These are phyloP conservation scores for Cloeon dipterum DNA, from an alignment of 2,888 invertebrate species.

Conservation along the genomic window DNA sequence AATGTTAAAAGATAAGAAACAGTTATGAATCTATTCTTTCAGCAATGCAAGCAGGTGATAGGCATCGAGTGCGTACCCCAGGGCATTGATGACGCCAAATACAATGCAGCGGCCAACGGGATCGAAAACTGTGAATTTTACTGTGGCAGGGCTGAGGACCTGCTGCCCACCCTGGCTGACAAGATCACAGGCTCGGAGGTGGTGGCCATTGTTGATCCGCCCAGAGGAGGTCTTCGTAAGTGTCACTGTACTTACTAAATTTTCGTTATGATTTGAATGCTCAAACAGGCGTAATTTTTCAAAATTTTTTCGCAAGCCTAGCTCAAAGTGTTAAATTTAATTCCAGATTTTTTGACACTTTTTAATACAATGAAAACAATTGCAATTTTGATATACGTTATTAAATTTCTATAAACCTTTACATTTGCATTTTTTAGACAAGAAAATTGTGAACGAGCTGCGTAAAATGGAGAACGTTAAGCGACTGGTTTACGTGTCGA, in stretches of 20 bases:
- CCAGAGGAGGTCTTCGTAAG: constrained; percentile 80
- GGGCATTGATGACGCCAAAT: constrained; percentile 77
- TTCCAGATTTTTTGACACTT: no score
- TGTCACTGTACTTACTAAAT: no score
- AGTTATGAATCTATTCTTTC: constrained; percentile 7
- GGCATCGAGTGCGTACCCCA: constrained; percentile 71
- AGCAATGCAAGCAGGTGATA: constrained; percentile 57
- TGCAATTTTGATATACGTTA: no score
- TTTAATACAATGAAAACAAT: no score
- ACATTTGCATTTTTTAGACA: constrained; percentile 29
- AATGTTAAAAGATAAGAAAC: neutral
- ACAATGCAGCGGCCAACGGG: constrained; percentile 60
- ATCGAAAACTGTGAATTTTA: constrained; percentile 66
- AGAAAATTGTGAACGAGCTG: constrained; percentile 51
- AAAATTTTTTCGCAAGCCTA: neutral
- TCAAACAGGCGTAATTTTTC: neutral
- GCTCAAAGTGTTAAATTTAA: no score
- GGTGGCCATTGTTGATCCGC: constrained; percentile 89
- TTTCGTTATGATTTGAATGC: neutral
- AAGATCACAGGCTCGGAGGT: constrained; percentile 33
- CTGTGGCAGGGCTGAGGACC: constrained; percentile 76
- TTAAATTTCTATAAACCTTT: no score
- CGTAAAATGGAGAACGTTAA: constrained; percentile 50
- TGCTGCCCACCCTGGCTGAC: constrained; percentile 46
- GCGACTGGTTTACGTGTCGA: constrained; percentile 76